Percentiles rank a stretch among this genome's conserved stretches.
These are phyloP conservation scores for Cotesia typhae DNA, from an alignment of 1,140 invertebrate species.

Conservation along the genomic window DNA sequence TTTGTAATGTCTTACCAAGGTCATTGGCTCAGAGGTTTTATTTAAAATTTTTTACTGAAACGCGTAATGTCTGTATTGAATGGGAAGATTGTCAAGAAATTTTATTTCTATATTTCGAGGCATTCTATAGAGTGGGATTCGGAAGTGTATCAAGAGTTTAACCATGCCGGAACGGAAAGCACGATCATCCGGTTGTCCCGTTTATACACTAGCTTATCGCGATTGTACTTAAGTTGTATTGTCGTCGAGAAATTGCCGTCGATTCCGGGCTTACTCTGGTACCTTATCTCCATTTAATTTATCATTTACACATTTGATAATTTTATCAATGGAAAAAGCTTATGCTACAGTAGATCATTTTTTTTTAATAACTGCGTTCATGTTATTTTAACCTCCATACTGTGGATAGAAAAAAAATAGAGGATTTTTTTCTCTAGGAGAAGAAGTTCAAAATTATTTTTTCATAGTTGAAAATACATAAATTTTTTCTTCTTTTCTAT, in stretches of 20 bases:
- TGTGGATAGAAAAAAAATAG: too few species aligned
- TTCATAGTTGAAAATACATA: too few species aligned
- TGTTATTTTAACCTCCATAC: too few species aligned
- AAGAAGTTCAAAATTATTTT: too few species aligned
- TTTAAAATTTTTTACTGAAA: too few species aligned
- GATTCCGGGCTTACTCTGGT: conserved; percentile 2
- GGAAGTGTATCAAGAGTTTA: conserved; percentile 18
- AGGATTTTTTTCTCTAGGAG: too few species aligned
- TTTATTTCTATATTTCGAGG: neutral
- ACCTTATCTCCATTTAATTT: conserved; percentile 1
- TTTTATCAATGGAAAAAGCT: neutral
- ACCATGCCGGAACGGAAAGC: conserved; percentile 23
- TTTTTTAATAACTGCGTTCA: too few species aligned
- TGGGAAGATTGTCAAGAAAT: too few species aligned
- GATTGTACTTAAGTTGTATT: conserved; percentile 15
- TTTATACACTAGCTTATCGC: conserved; percentile 17
- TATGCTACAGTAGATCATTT: too few species aligned
- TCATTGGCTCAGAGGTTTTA: neutral
- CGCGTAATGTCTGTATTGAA: too few species aligned
- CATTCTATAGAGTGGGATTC: neutral
- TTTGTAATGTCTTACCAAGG: conserved; percentile 1
- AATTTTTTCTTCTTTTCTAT: too few species aligned
- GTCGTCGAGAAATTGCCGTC: conserved; percentile 18
- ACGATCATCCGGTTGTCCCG: conserved; percentile 6
- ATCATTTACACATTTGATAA: neutral